Evolutionary conservation across 2,888 invertebrate genomes (phyloP), one percentile per base, ranked within the genome.

Genomic region (Himalopsyche japonica): DNA sequence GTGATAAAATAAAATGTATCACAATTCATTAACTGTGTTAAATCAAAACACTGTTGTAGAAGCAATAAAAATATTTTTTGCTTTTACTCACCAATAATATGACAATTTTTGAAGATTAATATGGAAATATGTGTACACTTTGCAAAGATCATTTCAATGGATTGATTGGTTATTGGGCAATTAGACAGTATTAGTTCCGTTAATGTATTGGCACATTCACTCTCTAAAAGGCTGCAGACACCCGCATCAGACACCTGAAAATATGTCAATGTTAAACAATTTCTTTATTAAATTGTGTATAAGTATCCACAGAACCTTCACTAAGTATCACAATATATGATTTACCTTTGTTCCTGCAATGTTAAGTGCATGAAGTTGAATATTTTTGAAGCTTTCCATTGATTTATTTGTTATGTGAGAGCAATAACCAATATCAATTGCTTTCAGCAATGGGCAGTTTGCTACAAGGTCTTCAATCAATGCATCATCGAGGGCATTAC

Each of bases 291-390:
- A 37, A 37, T 37, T 37, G 37, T 37, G 37, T 7, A 10, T 37
- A 37, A 32, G 82, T 85, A 8, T 84, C 79, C 24, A 91, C 83
- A 24, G 90, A 89, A 80, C 79, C 76, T 87, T 91, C 90, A 8
- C 89, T 89, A 10, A 15, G 91, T 86, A 85, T 89, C 37, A 24
- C 15, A 70, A 76, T 27, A 78, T 43, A 34, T 34, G 15, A 48
- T 47, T 80, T 57, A 80, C 80, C 48, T 48, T 27, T 30, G 80
- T 57, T 18, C 83, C 83, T 34, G 49, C 34, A n/a, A 79, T 57
- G 64, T 83, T 79, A 27, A 83, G 49, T 20, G 79, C 64, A 27
- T 57, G 49, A 8, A 80, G 80, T 57, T 49, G 57, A 57, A 57
- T 80, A 37, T 80, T 48, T 27, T 49, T 30, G 1, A 80, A 27